These are phyloP conservation scores for Antitype chi DNA, from an alignment of 2,888 invertebrate species.

Conservation along the genomic window DNA sequence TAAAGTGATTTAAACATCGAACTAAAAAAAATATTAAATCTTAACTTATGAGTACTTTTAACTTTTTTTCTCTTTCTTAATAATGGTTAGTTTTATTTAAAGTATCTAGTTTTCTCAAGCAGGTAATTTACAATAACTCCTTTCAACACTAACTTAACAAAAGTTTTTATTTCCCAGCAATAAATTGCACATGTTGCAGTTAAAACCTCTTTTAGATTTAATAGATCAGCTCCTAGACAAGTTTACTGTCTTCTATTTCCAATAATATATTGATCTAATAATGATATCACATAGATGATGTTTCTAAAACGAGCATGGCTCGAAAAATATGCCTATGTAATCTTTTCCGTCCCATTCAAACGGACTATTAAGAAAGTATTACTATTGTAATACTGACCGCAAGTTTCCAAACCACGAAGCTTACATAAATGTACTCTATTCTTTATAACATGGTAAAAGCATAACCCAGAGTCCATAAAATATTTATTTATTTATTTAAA, in stretches of 20 bases:
- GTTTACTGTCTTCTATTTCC: conserved; percentile 21
- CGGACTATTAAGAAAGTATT: neutral
- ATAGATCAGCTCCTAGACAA: conserved; percentile 8
- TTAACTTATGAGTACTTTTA: accelerated
- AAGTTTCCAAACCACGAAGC: neutral
- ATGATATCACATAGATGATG: neutral
- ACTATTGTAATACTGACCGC: neutral
- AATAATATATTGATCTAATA: conserved; percentile 14
- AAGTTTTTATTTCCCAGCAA: conserved; percentile 5
- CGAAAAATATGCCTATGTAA: neutral
- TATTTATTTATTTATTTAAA: too few relatives aligned
- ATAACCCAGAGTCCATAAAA: neutral
- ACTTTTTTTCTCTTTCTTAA: neutral
- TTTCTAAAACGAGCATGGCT: neutral
- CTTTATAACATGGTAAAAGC: neutral
- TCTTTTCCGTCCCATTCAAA: neutral
- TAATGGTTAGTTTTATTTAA: neutral
- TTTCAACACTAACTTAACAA: neutral
- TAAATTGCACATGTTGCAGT: conserved; percentile 10
- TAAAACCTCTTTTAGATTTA: conserved; percentile 14
- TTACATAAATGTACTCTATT: neutral
- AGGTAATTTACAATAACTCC: neutral
- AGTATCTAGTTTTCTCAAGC: too few relatives aligned
- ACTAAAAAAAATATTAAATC: neutral
- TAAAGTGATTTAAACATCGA: neutral